phyloP scores from a whole-genome alignment of 1,140 invertebrate genomes.

The Drosophila parabipectinata region DNA sequence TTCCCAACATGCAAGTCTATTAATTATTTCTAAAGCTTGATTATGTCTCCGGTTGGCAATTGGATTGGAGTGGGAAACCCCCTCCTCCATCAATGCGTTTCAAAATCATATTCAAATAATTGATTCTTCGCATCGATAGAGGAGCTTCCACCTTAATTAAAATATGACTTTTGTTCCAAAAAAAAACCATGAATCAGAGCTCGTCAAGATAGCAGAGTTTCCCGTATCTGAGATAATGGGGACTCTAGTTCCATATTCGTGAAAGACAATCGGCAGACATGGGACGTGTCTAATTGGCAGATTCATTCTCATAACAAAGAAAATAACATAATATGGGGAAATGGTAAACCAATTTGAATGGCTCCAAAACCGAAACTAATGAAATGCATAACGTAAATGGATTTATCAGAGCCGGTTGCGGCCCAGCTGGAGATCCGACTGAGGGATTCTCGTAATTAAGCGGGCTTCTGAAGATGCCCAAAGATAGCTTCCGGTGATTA shows the following conservation, averaged over 20 bases:
- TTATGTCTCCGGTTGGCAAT: too few species aligned
- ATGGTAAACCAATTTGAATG: constrained; percentile 67
- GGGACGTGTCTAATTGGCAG: constrained; percentile 66
- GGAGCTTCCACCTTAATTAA: constrained; percentile 25
- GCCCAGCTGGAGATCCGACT: constrained; percentile 55
- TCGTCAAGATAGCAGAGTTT: constrained; percentile 16
- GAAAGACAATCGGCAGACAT: constrained; percentile 38
- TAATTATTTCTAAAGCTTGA: too few species aligned
- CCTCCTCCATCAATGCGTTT: neutral
- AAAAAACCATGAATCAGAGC: constrained; percentile 28
- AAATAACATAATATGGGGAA: constrained; percentile 35
- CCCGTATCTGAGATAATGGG: constrained; percentile 14
- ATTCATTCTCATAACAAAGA: constrained; percentile 23
- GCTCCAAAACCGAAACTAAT: constrained; percentile 22
- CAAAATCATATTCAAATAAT: neutral
- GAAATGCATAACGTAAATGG: constrained; percentile 50
- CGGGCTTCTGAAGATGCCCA: constrained; percentile 53
- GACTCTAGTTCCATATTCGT: constrained; percentile 41
- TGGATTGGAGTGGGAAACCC: too few species aligned
- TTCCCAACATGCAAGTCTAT: constrained; percentile 1
- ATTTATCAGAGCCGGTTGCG: constrained; percentile 47
- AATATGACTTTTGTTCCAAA: constrained; percentile 15
- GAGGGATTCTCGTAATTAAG: constrained; percentile 61
- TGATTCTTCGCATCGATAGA: constrained; percentile 11
- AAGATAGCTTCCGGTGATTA: constrained; percentile 79